Conservation (phyloP, 1,140 invertebrate species). For the Saxidomus purpurata region DNA sequence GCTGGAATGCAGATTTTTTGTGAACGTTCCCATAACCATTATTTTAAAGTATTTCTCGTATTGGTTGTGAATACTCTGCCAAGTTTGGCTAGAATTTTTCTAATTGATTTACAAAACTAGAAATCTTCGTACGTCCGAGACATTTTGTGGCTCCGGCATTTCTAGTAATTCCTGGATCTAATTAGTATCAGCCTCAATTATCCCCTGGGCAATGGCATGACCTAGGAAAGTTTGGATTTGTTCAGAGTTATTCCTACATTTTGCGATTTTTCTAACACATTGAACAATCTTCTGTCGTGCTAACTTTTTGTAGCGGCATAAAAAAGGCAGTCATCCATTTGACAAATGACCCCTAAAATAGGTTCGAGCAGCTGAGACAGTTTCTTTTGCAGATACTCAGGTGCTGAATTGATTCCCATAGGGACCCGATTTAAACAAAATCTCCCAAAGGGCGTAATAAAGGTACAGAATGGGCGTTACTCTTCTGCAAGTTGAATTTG, state of each 20-base stretch:
- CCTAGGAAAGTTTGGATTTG: background rate
- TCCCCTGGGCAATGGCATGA: background rate
- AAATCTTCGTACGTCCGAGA: background rate
- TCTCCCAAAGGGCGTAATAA: conserved; percentile 69
- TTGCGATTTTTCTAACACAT: background rate
- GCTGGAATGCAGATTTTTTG: background rate
- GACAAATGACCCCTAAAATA: conserved; percentile 54
- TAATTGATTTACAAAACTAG: background rate
- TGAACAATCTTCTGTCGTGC: background rate
- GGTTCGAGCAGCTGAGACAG: conserved; percentile 48
- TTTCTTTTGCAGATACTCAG: conserved; percentile 53
- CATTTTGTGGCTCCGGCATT: conserved; percentile 1
- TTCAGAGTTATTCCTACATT: background rate
- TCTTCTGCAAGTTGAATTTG: conserved; percentile 56
- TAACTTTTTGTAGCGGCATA: background rate
- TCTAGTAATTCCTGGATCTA: background rate
- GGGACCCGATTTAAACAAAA: conserved; percentile 65
- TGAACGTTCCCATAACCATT: too few species aligned
- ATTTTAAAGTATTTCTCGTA: too few species aligned
- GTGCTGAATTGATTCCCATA: conserved; percentile 58
- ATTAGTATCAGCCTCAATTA: background rate
- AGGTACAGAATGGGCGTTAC: conserved; percentile 57
- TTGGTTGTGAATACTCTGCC: too few species aligned
- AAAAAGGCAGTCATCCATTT: conserved; percentile 67
- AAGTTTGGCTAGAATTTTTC: background rate